A percentile compares a stretch with the other conserved stretches of the same genome.
Evolutionary conservation across 2,888 invertebrate species (phyloP).

Genomic region (Slavum lentiscoides): DNA sequence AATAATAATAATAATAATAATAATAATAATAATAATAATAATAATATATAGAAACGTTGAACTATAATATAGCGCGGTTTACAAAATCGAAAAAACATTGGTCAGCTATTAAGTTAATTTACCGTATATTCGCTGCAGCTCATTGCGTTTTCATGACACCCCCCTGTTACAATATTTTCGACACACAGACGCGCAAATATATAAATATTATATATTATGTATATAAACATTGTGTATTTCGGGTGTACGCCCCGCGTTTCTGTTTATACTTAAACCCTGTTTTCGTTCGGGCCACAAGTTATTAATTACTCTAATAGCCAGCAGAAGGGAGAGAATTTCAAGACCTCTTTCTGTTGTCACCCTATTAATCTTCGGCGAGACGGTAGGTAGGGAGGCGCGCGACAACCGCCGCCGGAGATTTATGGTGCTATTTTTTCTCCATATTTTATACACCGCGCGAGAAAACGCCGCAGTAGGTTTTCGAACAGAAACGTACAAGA

Average conservation of each 20-base stretch:
- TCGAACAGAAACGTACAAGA: constrained; percentile 9
- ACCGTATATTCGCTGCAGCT: neutral
- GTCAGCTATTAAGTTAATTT: constrained; percentile 48
- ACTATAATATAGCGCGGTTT: constrained; percentile 18
- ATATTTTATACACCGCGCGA: constrained; percentile 29
- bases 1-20: neutral
- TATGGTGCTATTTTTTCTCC: constrained; percentile 48
- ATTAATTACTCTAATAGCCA: constrained; percentile 52
- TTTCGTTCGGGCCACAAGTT: constrained; percentile 38
- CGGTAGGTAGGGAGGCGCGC: neutral
- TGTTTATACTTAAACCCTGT: constrained; percentile 46
- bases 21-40: neutral
- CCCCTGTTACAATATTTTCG: constrained; percentile 35
- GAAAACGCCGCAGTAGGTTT: constrained; percentile 4
- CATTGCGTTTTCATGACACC: constrained; percentile 16
- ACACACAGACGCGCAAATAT: neutral
- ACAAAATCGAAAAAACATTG: constrained; percentile 22
- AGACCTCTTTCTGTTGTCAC: constrained; percentile 53
- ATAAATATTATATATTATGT: no score
- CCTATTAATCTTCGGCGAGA: constrained; percentile 41
- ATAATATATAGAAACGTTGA: constrained; percentile 7
- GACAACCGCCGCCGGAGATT: constrained; percentile 36
- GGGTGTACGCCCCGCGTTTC: constrained; percentile 21
- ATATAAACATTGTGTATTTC: constrained; percentile 13
- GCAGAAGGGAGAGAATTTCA: constrained; percentile 37